A percentile compares a stretch with the other conserved stretches of the same genome.
phyloP scores from a whole-genome alignment of 2,113 vertebrate genomes.

The Barnardius zonarius region DNA sequence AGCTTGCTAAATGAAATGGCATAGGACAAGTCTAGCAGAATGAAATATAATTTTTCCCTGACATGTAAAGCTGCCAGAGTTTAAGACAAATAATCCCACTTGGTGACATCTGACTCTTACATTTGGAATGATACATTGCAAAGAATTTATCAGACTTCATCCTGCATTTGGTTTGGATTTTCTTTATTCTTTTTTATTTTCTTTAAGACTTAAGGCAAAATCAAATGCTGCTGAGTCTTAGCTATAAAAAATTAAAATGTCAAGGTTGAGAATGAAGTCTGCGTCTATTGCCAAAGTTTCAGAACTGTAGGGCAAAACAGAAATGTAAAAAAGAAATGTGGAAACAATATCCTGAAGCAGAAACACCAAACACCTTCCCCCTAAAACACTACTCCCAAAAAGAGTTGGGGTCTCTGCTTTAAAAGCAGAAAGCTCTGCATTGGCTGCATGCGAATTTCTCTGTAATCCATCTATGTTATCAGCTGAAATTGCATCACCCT shows the following conservation, averaged over 20 bases:
- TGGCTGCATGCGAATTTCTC: neutral
- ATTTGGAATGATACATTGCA: slow-evolving; percentile 29
- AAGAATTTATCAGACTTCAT: slow-evolving; percentile 20
- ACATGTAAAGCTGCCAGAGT: slow-evolving; percentile 22
- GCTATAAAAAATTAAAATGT: slow-evolving; percentile 16
- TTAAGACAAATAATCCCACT: slow-evolving; percentile 37
- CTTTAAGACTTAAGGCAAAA: neutral
- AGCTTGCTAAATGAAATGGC: slow-evolving; percentile 32
- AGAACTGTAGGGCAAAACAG: neutral
- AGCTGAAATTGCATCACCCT: neutral
- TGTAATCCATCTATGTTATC: neutral
- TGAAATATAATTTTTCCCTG: slow-evolving; percentile 18
- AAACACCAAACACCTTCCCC: neutral
- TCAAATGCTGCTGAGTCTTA: neutral
- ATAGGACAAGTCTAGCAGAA: slow-evolving; percentile 1
- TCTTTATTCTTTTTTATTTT: neutral
- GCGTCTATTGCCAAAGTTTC: neutral
- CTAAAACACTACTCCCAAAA: neutral
- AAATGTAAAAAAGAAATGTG: neutral
- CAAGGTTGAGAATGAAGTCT: neutral
- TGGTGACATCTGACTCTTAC: slow-evolving; percentile 9
- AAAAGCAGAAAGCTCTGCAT: neutral
- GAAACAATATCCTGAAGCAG: neutral
- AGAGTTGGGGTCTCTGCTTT: neutral
- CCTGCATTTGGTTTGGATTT: neutral